Conservation (phyloP, 30 jellyfish, hydroid and myxozoan species). For the Morbakka virulenta region DNA sequence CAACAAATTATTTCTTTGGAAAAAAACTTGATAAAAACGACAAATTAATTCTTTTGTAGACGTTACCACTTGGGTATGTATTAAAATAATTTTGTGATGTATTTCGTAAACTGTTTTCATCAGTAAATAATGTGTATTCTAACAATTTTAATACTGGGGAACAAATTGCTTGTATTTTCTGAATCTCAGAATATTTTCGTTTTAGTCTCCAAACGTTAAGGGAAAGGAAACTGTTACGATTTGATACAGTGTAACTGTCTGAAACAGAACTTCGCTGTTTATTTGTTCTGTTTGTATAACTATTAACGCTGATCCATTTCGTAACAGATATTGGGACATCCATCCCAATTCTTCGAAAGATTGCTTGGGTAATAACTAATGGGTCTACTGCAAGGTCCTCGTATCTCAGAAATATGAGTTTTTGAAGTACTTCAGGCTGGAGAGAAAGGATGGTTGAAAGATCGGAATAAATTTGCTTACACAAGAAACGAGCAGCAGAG, state of each 20-base stretch:
- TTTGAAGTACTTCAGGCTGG: constrained; percentile 33
- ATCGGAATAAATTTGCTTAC: constrained; percentile 62
- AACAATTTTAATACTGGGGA: constrained; percentile 53
- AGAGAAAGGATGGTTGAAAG: constrained; percentile 50
- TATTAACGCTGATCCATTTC: constrained; percentile 72
- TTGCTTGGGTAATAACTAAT: constrained; percentile 29
- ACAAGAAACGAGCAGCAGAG: constrained; percentile 66
- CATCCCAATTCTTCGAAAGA: constrained; percentile 41
- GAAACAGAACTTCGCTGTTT: background rate
- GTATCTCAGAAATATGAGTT: constrained; percentile 62
- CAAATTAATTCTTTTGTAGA: no score
- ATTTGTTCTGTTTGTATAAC: constrained; percentile 48
- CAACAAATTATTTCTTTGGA: no score
- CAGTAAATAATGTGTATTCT: constrained; percentile 62
- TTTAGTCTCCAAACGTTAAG: constrained; percentile 76
- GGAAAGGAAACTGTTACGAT: constrained; percentile 69
- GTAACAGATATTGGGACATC: constrained; percentile 48
- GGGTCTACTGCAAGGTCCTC: constrained; percentile 87
- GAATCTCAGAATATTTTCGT: constrained; percentile 39
- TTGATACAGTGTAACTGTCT: constrained; percentile 72
- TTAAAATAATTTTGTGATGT: background rate
- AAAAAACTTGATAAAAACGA: no score
- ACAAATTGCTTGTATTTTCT: constrained; percentile 59
- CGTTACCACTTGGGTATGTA: background rate
- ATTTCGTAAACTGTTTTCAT: constrained; percentile 32